Evolutionary conservation across 2,888 invertebrate species (phyloP), one percentile per base, ranked within the genome.

Genomic region (Ceriagrion tenellum): DNA sequence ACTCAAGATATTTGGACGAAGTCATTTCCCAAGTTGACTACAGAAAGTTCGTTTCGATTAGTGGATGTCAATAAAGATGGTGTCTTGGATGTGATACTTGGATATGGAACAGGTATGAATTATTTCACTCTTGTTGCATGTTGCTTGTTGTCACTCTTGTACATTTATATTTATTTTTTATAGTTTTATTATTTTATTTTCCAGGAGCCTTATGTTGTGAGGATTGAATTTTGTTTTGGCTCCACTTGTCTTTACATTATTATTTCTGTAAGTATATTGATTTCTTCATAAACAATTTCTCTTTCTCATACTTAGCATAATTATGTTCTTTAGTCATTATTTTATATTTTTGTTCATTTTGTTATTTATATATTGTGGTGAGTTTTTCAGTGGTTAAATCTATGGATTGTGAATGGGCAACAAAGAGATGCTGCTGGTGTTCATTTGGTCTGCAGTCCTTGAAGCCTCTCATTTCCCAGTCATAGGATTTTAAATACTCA

Each of bases 41-140:
- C 98, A 20, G 98, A 98, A 97, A 98, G 98, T 95, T 98, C 98
- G 0, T 97, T 98, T 95, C 97, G 98, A 96, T 97, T 98, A 95
- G 97, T 98, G 55, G 98, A 98, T 96, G 97, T 98, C 0, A 98
- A 98, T 97, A 97, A 97, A 6, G 98, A 99, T 97, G 98, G 97
- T 35, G 96, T 98, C 20, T 97, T 98, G 95, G 98, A 99, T 97
- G 97, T 98, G 55, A 97, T 98, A 95, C 97, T 98, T 95, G 98
- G 98, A 95, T 98, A 98, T 97, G 98, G 98, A 95, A 98, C 98
- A 96, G 98, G 98, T 98, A 96, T 96, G 95, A 95, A 89, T 30
- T 74, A 74, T 2, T 47, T 88, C n/a, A 3, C 2, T 88, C 30
- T 47, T n/a, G 23, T 81, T 30, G 23, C 56, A 16, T 81, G 88